A percentile compares a stretch with the other conserved stretches of the same genome.
Evolutionary conservation across 2,888 invertebrate species (phyloP).

Genomic region (Scaptodrosophila latifasciaeformis): DNA sequence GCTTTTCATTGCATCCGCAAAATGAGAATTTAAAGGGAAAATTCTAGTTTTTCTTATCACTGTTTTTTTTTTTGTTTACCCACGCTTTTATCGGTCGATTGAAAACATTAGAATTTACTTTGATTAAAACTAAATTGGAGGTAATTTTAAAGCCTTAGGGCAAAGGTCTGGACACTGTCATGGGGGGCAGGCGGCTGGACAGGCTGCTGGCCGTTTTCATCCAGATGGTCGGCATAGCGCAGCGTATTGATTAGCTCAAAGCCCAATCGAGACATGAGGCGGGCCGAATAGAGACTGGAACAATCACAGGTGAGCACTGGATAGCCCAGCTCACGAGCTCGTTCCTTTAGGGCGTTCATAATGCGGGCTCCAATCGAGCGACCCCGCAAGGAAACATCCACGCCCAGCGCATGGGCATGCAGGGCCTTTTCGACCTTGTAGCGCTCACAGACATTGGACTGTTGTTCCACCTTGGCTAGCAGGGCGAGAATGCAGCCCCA

Average conservation of each 20-base stretch:
- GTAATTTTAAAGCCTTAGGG: too few species aligned
- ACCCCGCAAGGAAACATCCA: constrained; percentile 61
- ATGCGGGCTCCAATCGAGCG: constrained; percentile 59
- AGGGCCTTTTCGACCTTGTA: constrained; percentile 53
- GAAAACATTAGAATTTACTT: too few species aligned
- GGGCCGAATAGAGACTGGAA: constrained; percentile 67
- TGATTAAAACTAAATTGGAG: constrained; percentile 15
- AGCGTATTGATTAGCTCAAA: constrained; percentile 58
- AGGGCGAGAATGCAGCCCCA: constrained; percentile 64
- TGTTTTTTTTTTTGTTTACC: too few species aligned
- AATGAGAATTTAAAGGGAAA: too few species aligned
- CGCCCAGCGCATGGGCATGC: constrained; percentile 68
- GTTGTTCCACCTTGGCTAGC: constrained; percentile 57
- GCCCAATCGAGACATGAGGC: constrained; percentile 54
- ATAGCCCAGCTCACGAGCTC: constrained; percentile 49
- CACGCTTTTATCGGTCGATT: too few species aligned
- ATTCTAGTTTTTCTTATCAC: too few species aligned
- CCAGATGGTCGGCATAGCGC: constrained; percentile 58
- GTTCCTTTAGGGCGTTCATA: constrained; percentile 42
- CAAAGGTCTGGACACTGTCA: constrained; percentile 60
- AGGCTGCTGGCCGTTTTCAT: constrained; percentile 52
- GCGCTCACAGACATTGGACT: constrained; percentile 58
- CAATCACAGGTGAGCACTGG: constrained; percentile 66
- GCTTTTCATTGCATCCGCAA: too few species aligned
- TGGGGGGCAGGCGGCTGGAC: constrained; percentile 64